Conservation (phyloP, 2,888 invertebrate genomes). For the Linnaemya tessellans region DNA sequence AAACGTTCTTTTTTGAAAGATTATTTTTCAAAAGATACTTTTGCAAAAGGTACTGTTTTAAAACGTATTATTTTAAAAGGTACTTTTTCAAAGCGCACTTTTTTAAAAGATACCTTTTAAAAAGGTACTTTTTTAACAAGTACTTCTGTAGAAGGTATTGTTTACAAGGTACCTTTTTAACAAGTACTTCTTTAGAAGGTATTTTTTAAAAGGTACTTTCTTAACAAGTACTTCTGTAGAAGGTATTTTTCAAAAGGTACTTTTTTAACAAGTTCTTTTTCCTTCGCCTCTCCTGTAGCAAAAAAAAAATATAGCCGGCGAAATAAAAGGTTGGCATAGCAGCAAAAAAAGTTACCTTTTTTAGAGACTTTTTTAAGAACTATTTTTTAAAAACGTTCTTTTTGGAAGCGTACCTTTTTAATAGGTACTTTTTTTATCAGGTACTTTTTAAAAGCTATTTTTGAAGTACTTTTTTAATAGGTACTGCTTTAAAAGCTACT, state of each 20-base stretch:
- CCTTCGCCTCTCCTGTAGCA: too few relatives aligned
- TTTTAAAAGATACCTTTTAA: background rate
- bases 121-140: background rate
- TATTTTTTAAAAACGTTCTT: background rate
- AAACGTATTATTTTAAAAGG: too few relatives aligned
- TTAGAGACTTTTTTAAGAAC: too few relatives aligned
- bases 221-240: background rate
- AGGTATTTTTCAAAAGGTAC: background rate
- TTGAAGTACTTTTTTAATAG: background rate
- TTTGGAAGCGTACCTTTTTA: background rate
- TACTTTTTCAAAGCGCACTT: too few relatives aligned
- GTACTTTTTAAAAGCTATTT: too few relatives aligned
- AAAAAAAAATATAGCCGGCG: too few relatives aligned
- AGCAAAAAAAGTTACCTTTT: background rate
- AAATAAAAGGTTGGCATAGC: too few relatives aligned
- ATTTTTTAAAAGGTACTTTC: background rate
- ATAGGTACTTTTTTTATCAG: background rate
- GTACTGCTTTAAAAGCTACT: too few relatives aligned
- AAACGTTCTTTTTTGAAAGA: background rate
- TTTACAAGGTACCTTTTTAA: background rate
- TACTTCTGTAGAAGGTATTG: background rate
- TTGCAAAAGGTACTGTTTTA: background rate
- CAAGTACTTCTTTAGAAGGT: background rate
- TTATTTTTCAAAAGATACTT: background rate
- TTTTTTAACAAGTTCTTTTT: background rate